Conservation (phyloP, 2,113 vertebrate species). For the Bettongia penicillata region DNA sequence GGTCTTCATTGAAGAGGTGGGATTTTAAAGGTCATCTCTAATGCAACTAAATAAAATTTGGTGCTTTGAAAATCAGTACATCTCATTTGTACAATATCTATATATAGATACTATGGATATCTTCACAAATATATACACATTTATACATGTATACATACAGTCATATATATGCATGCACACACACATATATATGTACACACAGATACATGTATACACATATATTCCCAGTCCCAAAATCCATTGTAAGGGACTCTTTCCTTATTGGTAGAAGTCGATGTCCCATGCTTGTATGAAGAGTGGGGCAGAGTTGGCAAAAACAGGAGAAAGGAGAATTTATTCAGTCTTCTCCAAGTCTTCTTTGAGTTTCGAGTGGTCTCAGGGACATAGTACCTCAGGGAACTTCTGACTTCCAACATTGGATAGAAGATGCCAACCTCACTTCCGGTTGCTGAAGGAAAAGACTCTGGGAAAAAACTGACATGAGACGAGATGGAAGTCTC, state of each 20-base stretch:
- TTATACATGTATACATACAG: no score
- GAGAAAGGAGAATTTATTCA: neutral
- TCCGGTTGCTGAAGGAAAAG: neutral
- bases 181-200: accelerated
- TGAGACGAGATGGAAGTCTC: neutral
- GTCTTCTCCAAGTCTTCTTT: neutral
- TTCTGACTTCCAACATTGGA: neutral
- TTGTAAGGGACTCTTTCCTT: neutral
- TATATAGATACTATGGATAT: no score
- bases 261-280: neutral
- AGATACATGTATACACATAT: neutral
- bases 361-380: neutral
- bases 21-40: neutral
- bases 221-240: neutral
- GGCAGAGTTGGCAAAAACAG: neutral
- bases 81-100: no score
- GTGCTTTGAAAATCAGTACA: neutral
- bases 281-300: neutral
- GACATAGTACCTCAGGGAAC: neutral
- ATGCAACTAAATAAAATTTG: neutral
- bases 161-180: neutral
- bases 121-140: no score
- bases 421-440: neutral
- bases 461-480: neutral
- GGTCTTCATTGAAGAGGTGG: neutral